These are phyloP conservation scores for Aricia artaxerxes DNA, from an alignment of 2,888 invertebrate genomes.

Conservation along the genomic window DNA sequence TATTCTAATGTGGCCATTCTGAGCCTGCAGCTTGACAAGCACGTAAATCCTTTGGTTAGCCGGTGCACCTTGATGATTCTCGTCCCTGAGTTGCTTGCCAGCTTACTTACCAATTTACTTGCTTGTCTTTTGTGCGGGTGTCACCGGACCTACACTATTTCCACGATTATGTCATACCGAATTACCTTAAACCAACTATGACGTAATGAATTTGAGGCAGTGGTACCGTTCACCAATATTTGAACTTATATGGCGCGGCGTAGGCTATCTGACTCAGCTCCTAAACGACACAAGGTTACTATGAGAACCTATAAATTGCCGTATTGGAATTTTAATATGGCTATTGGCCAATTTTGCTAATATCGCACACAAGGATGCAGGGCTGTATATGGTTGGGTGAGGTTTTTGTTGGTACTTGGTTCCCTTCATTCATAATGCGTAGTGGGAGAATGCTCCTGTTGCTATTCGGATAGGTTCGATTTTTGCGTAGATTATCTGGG, in stretches of 20 bases:
- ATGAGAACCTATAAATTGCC: slow-evolving; percentile 25
- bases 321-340: slow-evolving; percentile 12
- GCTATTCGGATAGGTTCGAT: not conserved
- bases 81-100: no score
- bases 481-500: no score
- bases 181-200: not conserved
- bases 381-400: not conserved
- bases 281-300: slow-evolving; percentile 28
- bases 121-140: not conserved
- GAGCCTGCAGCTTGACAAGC: no score
- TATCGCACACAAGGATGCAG: not conserved
- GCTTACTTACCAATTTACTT: no score
- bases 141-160: not conserved
- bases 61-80: no score
- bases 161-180: not conserved
- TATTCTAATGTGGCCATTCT: no score
- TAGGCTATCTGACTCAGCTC: slow-evolving; percentile 17
- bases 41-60: no score
- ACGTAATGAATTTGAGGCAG: not conserved
- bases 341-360: slow-evolving; percentile 16
- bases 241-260: slow-evolving; percentile 21
- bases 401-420: not conserved
- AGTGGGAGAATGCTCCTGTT: not conserved
- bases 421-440: not conserved
- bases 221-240: slow-evolving; percentile 16